Evolutionary conservation across 2,113 vertebrate genomes (phyloP).

Genomic region (Mormoops blainvillei): DNA sequence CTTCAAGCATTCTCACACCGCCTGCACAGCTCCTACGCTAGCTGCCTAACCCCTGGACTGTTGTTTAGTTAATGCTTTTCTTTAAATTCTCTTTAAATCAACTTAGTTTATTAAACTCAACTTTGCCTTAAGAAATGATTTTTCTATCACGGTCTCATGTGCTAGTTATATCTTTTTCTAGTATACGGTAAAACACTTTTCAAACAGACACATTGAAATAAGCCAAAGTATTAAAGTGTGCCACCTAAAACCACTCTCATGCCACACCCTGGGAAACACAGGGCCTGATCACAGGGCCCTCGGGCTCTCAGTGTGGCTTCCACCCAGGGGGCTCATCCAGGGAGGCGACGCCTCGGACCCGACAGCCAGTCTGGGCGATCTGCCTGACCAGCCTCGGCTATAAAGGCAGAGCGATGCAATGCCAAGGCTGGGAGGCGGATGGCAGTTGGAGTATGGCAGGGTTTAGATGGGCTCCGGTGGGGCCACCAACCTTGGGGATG

Average conservation of each 20-base stretch:
- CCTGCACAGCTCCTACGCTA: no score
- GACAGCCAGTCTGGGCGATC: not conserved
- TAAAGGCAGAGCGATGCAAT: not conserved
- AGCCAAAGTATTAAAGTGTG: not conserved
- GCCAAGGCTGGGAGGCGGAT: not conserved
- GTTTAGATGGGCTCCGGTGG: not conserved
- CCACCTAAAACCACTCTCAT: not conserved
- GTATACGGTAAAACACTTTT: not conserved
- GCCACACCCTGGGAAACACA: not conserved
- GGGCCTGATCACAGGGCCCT: not conserved
- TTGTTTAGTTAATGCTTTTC: not conserved
- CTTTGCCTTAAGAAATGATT: not conserved
- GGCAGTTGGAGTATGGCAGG: no score
- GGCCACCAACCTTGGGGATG: constrained; percentile 91
- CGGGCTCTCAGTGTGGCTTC: not conserved
- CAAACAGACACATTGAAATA: no score
- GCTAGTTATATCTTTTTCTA: not conserved
- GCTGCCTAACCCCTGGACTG: not conserved
- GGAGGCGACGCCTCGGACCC: not conserved
- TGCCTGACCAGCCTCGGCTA: not conserved
- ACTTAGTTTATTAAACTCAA: not conserved
- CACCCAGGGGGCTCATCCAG: not conserved
- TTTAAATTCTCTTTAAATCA: not conserved
- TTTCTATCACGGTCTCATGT: not conserved
- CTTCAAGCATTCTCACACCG: not conserved